A percentile compares a stretch with the other conserved stretches of the same genome.
phyloP scores from a whole-genome alignment of 2,113 vertebrate species.

The Neogobius melanostomus region DNA sequence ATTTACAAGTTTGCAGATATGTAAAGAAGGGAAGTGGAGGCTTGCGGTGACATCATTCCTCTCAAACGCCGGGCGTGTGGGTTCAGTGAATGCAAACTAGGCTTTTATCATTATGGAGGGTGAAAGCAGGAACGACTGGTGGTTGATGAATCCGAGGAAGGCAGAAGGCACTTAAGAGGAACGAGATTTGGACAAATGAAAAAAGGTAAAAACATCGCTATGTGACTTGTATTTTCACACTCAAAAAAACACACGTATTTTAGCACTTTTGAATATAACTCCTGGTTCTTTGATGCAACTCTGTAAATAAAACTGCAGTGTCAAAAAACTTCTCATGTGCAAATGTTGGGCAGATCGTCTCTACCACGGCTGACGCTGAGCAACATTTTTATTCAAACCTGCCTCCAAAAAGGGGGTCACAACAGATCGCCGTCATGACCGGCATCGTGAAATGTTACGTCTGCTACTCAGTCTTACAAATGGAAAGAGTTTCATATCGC shows the following conservation, averaged over 20 bases:
- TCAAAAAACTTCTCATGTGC: conserved; percentile 44
- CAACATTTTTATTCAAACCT: conserved; percentile 29
- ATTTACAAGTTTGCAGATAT: conserved; percentile 72
- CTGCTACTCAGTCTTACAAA: conserved; percentile 50
- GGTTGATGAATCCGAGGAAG: conserved; percentile 14
- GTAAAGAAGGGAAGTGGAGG: conserved; percentile 41
- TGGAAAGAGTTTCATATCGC: conserved; percentile 77
- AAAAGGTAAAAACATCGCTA: conserved; percentile 11
- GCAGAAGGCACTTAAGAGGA: conserved; percentile 81
- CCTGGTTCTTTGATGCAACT: conserved; percentile 21
- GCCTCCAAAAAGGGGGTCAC: neutral
- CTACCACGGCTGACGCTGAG: conserved; percentile 46
- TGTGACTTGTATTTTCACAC: conserved; percentile 12
- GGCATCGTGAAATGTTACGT: conserved; percentile 15
- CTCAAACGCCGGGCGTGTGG: conserved; percentile 70
- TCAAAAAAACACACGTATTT: conserved; percentile 1
- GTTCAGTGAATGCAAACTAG: conserved; percentile 6
- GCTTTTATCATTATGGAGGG: neutral
- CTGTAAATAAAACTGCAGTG: conserved; percentile 26
- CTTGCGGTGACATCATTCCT: conserved; percentile 71
- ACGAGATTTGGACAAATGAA: conserved; percentile 62
- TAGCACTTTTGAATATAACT: conserved; percentile 9
- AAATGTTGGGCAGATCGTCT: conserved; percentile 64
- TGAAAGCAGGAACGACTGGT: conserved; percentile 16
- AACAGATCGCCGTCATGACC: neutral